Conservation (phyloP, 2,888 invertebrate genomes). For the Luperina testacea region DNA sequence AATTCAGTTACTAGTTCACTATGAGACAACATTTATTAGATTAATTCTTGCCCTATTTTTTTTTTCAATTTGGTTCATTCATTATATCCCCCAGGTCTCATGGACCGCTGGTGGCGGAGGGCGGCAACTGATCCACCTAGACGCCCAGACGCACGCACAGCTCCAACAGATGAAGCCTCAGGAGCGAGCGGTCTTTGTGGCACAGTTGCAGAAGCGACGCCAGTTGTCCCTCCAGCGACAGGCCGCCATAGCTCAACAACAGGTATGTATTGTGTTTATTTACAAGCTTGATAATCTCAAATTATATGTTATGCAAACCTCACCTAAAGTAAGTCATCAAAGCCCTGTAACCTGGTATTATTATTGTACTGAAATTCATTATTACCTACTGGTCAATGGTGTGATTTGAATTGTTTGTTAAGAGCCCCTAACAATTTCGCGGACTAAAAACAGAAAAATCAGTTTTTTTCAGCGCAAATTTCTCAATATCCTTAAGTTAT, state of each 20-base stretch:
- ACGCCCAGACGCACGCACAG: slow-evolving; percentile 95
- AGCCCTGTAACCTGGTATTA: not conserved
- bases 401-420: not conserved
- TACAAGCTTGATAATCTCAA: not conserved
- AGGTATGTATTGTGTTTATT: slow-evolving; percentile 69
- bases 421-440: too few relatives aligned
- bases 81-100: slow-evolving; percentile 78
- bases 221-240: slow-evolving; percentile 90
- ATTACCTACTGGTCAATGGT: too few relatives aligned
- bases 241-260: slow-evolving; percentile 86
- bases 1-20: not conserved
- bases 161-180: slow-evolving; percentile 95
- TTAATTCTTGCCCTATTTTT: not conserved
- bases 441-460: too few relatives aligned
- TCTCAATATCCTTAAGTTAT: too few relatives aligned
- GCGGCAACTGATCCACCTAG: slow-evolving; percentile 94
- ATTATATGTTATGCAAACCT: not conserved
- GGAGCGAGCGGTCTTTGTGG: slow-evolving; percentile 94
- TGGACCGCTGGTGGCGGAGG: slow-evolving; percentile 88
- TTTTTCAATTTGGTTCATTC: not conserved
- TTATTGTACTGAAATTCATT: not conserved
- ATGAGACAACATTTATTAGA: not conserved
- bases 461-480: too few relatives aligned
- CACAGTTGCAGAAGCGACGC: slow-evolving; percentile 92
- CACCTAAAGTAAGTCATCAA: not conserved